These are phyloP conservation scores for Campylomormyrus numenius DNA, from an alignment of 2,113 vertebrate species.

Conservation along the genomic window DNA sequence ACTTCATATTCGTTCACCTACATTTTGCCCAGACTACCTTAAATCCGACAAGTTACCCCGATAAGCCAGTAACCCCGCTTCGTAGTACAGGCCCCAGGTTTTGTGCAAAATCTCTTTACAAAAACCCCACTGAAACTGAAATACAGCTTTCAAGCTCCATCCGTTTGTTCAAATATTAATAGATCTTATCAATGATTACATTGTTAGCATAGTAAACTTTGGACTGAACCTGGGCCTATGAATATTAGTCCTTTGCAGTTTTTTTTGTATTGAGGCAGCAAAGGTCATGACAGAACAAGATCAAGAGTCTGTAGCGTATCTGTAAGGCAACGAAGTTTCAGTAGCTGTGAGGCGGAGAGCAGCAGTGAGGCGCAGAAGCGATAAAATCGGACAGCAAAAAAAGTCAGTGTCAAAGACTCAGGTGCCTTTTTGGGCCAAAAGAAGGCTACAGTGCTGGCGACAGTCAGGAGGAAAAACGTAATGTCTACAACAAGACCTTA, in stretches of 20 bases:
- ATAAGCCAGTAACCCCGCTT: too few species aligned
- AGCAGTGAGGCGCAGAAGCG: neutral
- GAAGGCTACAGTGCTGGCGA: neutral
- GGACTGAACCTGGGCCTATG: slow-evolving; percentile 23
- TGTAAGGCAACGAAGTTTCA: neutral
- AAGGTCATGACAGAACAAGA: neutral
- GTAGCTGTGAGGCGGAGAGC: neutral
- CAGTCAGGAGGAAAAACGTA: neutral
- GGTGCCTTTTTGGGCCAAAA: neutral
- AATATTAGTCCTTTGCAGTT: neutral
- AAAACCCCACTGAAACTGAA: neutral
- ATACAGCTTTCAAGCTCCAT: slow-evolving; percentile 17
- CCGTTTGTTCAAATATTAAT: slow-evolving; percentile 41
- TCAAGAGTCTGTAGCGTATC: neutral
- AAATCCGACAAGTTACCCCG: too few species aligned
- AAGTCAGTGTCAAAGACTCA: neutral
- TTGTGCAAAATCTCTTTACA: neutral
- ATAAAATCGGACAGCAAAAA: neutral
- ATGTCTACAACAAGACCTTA: neutral
- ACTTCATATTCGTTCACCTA: too few species aligned
- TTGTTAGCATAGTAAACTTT: slow-evolving; percentile 32
- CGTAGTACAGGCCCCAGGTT: neutral
- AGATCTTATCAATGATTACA: slow-evolving; percentile 37
- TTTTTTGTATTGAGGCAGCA: neutral
- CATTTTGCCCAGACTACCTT: too few species aligned